These are phyloP conservation scores for Bubo scandiacus DNA, from an alignment of 2,113 vertebrate species.

Conservation along the genomic window DNA sequence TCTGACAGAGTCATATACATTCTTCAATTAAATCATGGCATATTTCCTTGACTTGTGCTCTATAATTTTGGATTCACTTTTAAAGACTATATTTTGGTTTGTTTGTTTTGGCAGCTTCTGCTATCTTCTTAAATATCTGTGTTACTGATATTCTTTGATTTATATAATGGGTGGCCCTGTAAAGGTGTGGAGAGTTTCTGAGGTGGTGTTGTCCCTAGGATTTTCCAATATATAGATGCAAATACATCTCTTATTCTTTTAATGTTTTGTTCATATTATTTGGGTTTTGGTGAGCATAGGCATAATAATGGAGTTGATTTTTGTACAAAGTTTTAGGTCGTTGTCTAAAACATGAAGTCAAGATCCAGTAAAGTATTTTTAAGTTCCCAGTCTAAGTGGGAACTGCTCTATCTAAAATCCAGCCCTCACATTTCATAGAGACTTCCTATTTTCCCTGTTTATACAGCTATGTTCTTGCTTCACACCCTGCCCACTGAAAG, in stretches of 20 bases:
- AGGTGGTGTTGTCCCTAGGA: neutral
- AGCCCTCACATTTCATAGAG: neutral
- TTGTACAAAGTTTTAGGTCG: neutral
- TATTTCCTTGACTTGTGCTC: neutral
- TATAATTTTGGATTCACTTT: neutral
- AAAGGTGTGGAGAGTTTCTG: neutral
- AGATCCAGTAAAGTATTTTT: neutral
- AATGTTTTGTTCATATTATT: neutral
- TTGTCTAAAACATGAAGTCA: neutral
- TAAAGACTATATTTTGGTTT: neutral
- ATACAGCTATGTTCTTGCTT: neutral
- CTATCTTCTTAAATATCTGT: neutral
- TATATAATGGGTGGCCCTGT: neutral
- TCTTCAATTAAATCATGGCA: neutral
- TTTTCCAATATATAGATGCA: neutral
- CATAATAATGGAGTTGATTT: neutral
- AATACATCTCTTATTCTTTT: neutral
- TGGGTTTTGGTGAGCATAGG: neutral
- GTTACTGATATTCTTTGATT: neutral
- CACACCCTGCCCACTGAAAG: neutral
- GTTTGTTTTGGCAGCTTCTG: neutral
- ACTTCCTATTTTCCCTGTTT: neutral
- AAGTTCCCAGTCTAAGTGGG: neutral
- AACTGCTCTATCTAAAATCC: neutral
- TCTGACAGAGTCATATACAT: neutral